Base-by-base conservation (phyloP, 2,113 vertebrate species). In the Typhlomys cinereus region DNA sequence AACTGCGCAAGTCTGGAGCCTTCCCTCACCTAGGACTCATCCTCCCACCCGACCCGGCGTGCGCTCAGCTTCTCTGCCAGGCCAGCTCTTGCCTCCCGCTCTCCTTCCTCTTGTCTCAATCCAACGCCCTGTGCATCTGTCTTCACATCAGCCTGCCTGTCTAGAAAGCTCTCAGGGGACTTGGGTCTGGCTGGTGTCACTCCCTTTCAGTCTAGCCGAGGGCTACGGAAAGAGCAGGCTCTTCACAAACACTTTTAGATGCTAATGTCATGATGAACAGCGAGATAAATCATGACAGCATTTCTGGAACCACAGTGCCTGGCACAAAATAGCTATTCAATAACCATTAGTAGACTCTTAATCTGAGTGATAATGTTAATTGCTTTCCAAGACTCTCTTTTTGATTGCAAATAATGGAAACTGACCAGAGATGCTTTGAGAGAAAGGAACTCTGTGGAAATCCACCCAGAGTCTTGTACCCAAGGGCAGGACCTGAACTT, bases 271-370 rank as follows among this genome's bases (percentile, higher is more conserved):
- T 48, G 94, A 36, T 39, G 52, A 41, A 91, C 92, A 95, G 87
- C 94, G 92, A 96, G 95, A 88, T 92, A 94, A 93, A 94, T 94
- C 71, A 41, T 23, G 62, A 88, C 62, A 41, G 21, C 80, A 79
- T 57, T 92, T 89, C 86, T 93, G 92, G 92, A 96, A 44, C n/a
- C n/a, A n/a, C 18, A 54, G n/a, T 62, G 92, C 81, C 88, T 94
- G 92, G 75, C 67, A 73, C 90, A 61, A 93, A 95, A 94, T 87
- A 94, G 91, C 86, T 93, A 87, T 91, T 96, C 94, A 89, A 92
- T 97, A 96, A 96, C 91, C 95, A 94, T 93, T 95, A 95, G 94
- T 76, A 92, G 95, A 82, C 21, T 93, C 75, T 96, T 96, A 95
- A 94, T 96, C 86, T 91, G 80, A 89, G 89, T 74, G 91, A 81